These are phyloP conservation scores for Xenops minutus DNA, from an alignment of 2,797 vertebrate species.

Conservation along the genomic window DNA sequence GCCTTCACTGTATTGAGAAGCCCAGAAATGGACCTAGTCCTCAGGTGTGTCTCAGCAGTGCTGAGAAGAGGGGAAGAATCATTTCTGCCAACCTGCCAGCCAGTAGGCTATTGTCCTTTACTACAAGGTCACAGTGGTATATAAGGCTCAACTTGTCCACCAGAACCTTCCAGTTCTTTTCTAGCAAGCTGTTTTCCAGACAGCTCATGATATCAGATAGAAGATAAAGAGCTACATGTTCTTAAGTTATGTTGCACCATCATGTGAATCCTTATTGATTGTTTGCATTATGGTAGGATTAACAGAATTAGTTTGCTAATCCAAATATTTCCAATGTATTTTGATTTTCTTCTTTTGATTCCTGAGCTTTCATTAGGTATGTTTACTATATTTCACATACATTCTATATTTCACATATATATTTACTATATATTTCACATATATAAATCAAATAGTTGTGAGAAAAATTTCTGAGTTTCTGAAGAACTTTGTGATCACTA, in stretches of 20 bases:
- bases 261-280: background rate
- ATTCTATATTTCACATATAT: no score
- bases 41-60: background rate
- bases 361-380: background rate
- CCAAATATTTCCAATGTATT: background rate
- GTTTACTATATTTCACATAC: background rate
- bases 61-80: background rate
- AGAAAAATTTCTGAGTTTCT: background rate
- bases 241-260: background rate
- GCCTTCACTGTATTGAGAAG: background rate
- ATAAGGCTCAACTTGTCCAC: background rate
- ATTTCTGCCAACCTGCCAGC: background rate
- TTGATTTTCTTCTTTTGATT: background rate
- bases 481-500: background rate
- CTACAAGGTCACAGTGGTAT: background rate
- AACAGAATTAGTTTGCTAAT: background rate
- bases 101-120: background rate
- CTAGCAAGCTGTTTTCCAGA: background rate
- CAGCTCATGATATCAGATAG: background rate
- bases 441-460: background rate
- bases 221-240: background rate
- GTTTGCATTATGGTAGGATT: background rate
- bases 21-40: background rate
- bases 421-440: no score
- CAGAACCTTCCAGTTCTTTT: background rate